These are phyloP conservation scores for Frieseomelitta varia DNA, from an alignment of 1,140 invertebrate genomes.

Conservation along the genomic window DNA sequence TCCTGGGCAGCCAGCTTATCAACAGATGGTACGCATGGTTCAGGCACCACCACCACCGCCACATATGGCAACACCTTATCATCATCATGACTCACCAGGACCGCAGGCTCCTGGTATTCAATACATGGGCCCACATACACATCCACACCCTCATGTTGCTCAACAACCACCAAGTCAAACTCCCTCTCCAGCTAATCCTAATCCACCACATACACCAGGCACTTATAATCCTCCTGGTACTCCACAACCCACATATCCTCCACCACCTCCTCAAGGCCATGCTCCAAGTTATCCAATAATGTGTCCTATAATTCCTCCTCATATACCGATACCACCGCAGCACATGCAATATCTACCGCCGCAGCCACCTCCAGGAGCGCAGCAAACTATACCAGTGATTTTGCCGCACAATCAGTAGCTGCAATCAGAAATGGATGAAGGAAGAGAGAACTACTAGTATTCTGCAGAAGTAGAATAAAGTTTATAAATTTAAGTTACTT, in stretches of 20 bases:
- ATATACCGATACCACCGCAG: conserved; percentile 82
- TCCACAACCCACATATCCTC: conserved; percentile 81
- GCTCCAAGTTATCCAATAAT: conserved; percentile 83
- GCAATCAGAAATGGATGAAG: conserved; percentile 62
- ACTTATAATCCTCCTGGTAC: conserved; percentile 84
- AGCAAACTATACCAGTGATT: conserved; percentile 82
- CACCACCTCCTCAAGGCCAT: conserved; percentile 82
- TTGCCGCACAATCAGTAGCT: conserved; percentile 82
- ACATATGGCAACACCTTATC: conserved; percentile 85
- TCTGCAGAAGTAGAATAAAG: conserved; percentile 67
- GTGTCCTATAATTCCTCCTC: conserved; percentile 84
- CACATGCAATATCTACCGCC: conserved; percentile 82
- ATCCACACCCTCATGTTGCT: conserved; percentile 79
- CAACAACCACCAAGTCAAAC: conserved; percentile 85
- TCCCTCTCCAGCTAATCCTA: conserved; percentile 85
- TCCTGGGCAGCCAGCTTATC: conserved; percentile 82
- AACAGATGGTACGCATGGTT: conserved; percentile 81
- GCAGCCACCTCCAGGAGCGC: conserved; percentile 82
- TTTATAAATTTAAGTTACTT: conserved; percentile 66
- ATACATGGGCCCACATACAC: conserved; percentile 84
- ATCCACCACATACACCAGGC: conserved; percentile 84
- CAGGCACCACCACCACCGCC: conserved; percentile 79
- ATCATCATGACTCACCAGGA: conserved; percentile 83
- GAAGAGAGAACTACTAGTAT: conserved; percentile 70
- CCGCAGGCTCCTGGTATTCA: conserved; percentile 83